Evolutionary conservation across 2,888 invertebrate genomes (phyloP).

Genomic region (Spatulosminthurus flaviceps): DNA sequence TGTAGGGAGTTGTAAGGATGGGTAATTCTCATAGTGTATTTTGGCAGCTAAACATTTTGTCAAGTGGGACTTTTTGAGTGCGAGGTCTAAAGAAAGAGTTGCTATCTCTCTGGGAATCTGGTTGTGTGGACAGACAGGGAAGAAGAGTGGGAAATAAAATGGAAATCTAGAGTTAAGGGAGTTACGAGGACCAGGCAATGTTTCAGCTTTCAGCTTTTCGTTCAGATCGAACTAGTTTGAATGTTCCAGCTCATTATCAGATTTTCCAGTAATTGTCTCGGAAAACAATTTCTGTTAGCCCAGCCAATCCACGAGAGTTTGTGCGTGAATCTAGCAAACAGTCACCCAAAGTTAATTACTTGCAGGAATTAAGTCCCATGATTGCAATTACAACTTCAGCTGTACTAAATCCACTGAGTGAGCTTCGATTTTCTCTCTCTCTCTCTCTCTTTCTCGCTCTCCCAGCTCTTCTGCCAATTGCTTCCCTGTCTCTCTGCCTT

Average conservation of each 20-base stretch:
- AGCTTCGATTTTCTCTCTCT: slow-evolving; percentile 28
- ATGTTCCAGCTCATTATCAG: slow-evolving; percentile 24
- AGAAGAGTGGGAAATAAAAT: neutral
- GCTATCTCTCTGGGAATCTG: neutral
- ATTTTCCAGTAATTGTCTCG: slow-evolving; percentile 31
- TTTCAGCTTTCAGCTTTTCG: neutral
- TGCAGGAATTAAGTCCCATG: slow-evolving; percentile 4
- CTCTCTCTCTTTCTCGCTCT: neutral
- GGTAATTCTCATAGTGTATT: neutral
- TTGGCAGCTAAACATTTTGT: neutral
- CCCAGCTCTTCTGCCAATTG: neutral
- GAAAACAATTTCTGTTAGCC: slow-evolving; percentile 9
- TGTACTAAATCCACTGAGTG: slow-evolving; percentile 11
- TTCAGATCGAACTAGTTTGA: slow-evolving; percentile 7
- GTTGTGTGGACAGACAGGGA: neutral
- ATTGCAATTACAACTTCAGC: slow-evolving; percentile 21
- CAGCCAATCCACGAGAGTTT: slow-evolving; percentile 3
- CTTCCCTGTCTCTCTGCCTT: slow-evolving; percentile 1
- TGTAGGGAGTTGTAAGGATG: too few species aligned
- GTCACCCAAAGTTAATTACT: slow-evolving; percentile 30
- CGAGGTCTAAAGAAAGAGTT: neutral
- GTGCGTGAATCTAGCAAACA: neutral
- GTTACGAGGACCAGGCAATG: neutral
- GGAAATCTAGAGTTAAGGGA: neutral
- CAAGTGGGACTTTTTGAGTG: neutral